Evolutionary conservation across 2,888 invertebrate species (phyloP), one percentile per base, ranked within the genome.

Genomic region (Lottia scabra): DNA sequence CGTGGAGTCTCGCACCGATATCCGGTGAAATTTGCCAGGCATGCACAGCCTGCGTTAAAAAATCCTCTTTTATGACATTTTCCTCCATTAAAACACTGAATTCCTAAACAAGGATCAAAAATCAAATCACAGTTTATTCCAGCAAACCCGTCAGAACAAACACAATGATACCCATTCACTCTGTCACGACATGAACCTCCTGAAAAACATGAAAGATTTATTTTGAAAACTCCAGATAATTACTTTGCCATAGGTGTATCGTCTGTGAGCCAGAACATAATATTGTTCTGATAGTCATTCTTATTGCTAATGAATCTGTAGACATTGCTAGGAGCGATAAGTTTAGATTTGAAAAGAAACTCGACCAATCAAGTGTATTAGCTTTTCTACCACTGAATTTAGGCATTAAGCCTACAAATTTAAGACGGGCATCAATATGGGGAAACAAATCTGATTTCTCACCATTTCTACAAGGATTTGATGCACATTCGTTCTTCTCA

Each of bases 401-500:
- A 12, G 13, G 16, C 65, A 16, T 26, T 15, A 48, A 43, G 16
- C 13, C n/a, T n/a, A n/a, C n/a, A n/a, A n/a, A n/a, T n/a, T n/a
- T n/a, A n/a, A n/a, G n/a, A n/a, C n/a, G 56, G n/a, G 19, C 13
- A 19, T 19, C 48, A 48, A 46, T 12, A 46, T 19, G 5, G 3
- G 13, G 62, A 38, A 44, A 8, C 12, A 38, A 63, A 38, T 44
- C 30, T n/a, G 26, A 1, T 15, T 16, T 64, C 74, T 67, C 75
- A 82, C 83, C 83, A 72, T 84, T 81, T 74, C 75, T 68, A 68
- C 84, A 84, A 0, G 82, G 81, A 15, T 69, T 73, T n/a, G 81
- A 81, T 26, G 46, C 46, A 65, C 84, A 84, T 44, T 80, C 81
- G 64, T 78, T 75, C 8, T 78, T 78, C 30, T 75, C 79, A 10